Percentiles rank a stretch among this genome's conserved stretches.
Conservation (phyloP, 2,113 vertebrate genomes). For the Rhea pennata region DNA sequence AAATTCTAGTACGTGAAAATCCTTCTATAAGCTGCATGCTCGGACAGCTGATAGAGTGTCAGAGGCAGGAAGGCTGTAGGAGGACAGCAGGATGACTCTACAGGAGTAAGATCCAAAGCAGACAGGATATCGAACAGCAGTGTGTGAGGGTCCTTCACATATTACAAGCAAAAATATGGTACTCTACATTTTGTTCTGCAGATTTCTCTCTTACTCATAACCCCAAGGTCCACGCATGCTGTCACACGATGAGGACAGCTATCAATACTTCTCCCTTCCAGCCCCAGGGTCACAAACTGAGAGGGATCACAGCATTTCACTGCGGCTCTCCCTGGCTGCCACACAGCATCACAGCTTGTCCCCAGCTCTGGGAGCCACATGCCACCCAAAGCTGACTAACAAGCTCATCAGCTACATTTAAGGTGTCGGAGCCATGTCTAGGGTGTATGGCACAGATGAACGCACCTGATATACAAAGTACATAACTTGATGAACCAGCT, state of each 20-base stretch:
- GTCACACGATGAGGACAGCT: background rate
- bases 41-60: background rate
- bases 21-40: background rate
- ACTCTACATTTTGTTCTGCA: background rate
- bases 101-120: background rate
- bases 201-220: background rate
- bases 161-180: background rate
- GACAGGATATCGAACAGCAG: background rate
- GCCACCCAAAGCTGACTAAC: background rate
- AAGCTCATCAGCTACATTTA: background rate
- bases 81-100: background rate
- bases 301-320: background rate
- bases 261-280: background rate
- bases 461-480: background rate
- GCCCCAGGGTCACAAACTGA: no score
- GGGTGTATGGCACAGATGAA: background rate
- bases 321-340: background rate
- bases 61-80: background rate
- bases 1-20: background rate
- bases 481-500: background rate
- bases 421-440: background rate
- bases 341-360: background rate
- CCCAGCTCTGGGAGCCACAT: background rate
- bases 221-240: background rate
- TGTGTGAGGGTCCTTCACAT: background rate